Base-by-base conservation (phyloP, 2,113 vertebrate genomes). In the Tympanuchus pallidicinctus region DNA sequence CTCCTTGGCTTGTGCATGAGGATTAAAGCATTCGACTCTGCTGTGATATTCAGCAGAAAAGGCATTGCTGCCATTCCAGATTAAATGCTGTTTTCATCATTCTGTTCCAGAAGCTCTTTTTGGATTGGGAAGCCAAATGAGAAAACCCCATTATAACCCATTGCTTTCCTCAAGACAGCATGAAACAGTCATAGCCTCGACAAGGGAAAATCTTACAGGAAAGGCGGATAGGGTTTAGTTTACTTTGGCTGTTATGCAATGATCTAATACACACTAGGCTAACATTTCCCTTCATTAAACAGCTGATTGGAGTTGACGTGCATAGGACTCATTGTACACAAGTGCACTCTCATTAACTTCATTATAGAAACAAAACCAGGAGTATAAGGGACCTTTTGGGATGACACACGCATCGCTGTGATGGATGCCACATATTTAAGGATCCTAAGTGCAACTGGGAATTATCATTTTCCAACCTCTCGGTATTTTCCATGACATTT, bases 81-180 rank as follows among this genome's bases (percentile, higher is more conserved):
- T 79, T 20, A 18, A 69, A n/a, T 2, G 64, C 8, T 2, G 21
- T 63, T 60, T 61, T 25, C 7, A 3, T 34, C 3, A 57, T 83
- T n/a, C 50, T 30, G 10, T 6, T 19, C 40, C 61, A 89, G 24
- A 11, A 1, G 4, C 22, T 88, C 40, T 19, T 82, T 67, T 61
- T 0, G 3, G 32, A 16, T 54, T 4, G 28, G 47, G 16, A 87
- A 60, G 47, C 43, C 25, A 52, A 40, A 43, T 11, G 22, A 42
- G 19, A 66, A 52, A 89, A 91, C 5, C 22, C 27, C 32, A n/a
- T 40, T 38, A 13, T 43, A 54, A 36, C 4, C 4, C 8, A 36
- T 1, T 32, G 21, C 12, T 1, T 80, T 76, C 27, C 16, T 13
- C 1, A 1, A 11, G 43, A 50, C 60, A 10, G 1, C 14, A 0